phyloP scores from a whole-genome alignment of 2,113 vertebrate species.

The Coptodon rendalli region DNA sequence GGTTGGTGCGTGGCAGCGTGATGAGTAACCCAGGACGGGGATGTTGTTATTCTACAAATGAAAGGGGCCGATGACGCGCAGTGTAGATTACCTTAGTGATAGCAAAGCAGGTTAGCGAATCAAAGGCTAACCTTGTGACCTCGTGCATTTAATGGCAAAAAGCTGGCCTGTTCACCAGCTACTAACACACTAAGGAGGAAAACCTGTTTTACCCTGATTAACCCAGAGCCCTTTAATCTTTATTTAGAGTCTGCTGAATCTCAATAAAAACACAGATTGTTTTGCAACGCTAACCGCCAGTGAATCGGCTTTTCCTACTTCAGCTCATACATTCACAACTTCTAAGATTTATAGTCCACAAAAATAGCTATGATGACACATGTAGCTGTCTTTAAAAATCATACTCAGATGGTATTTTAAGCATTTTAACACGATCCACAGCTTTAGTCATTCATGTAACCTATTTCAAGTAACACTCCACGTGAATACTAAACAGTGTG shows the following conservation, averaged over 20 bases:
- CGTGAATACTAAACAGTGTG: background rate
- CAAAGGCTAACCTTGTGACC: constrained; percentile 27
- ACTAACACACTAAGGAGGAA: background rate
- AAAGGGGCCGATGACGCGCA: background rate
- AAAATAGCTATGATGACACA: background rate
- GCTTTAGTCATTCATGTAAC: background rate
- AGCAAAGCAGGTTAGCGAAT: constrained; percentile 6
- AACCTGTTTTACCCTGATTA: constrained; percentile 1
- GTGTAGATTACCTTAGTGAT: constrained; percentile 40
- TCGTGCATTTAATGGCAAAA: constrained; percentile 13
- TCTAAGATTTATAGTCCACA: background rate
- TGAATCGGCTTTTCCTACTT: background rate
- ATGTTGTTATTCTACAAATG: constrained; percentile 46
- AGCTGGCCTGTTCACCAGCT: background rate
- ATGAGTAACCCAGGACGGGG: constrained; percentile 34
- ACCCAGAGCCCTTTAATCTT: background rate
- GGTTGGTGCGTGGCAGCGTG: background rate
- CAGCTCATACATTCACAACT: background rate
- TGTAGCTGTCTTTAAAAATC: background rate
- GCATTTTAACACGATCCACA: background rate
- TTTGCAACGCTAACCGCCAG: background rate
- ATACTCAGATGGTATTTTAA: background rate
- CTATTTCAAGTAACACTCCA: background rate
- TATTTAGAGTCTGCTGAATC: background rate
- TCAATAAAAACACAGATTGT: background rate